Conservation (phyloP, 2,113 vertebrate species). For the Scomber scombrus region DNA sequence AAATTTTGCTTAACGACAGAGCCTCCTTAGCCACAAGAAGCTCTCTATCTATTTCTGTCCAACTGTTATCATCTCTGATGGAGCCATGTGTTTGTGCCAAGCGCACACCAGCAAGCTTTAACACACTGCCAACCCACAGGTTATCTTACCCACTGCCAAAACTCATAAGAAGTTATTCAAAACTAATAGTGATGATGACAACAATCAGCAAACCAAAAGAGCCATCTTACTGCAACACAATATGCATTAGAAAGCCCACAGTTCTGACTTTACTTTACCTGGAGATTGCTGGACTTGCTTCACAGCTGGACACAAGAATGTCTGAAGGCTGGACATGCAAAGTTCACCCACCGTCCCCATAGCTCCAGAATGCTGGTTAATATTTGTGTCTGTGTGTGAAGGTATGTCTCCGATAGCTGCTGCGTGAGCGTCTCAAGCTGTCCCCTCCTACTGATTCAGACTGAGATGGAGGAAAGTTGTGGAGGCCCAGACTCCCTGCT, state of each 20-base stretch:
- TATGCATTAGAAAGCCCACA: neutral
- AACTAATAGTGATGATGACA: neutral
- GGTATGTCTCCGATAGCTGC: neutral
- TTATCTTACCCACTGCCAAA: neutral
- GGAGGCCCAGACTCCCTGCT: constrained; percentile 18
- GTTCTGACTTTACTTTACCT: constrained; percentile 78
- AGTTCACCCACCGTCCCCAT: constrained; percentile 92
- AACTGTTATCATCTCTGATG: constrained; percentile 12
- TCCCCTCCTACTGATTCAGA: neutral
- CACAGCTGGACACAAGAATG: constrained; percentile 87
- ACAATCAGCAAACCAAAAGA: neutral
- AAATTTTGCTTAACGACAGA: constrained; percentile 49
- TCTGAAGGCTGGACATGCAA: constrained; percentile 91
- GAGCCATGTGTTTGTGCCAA: neutral
- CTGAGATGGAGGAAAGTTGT: constrained; percentile 2
- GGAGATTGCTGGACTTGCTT: constrained; percentile 61
- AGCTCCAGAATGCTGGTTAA: neutral
- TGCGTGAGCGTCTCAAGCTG: neutral
- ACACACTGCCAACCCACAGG: constrained; percentile 17
- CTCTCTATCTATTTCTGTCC: constrained; percentile 53
- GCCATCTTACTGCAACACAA: neutral
- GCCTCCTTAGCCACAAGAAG: constrained; percentile 32
- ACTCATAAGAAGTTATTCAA: neutral
- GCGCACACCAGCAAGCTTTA: neutral
- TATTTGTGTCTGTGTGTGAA: neutral